A percentile compares a stretch with the other conserved stretches of the same genome.
Evolutionary conservation across 2,113 vertebrate genomes (phyloP).

Genomic region (Oceanites oceanicus): DNA sequence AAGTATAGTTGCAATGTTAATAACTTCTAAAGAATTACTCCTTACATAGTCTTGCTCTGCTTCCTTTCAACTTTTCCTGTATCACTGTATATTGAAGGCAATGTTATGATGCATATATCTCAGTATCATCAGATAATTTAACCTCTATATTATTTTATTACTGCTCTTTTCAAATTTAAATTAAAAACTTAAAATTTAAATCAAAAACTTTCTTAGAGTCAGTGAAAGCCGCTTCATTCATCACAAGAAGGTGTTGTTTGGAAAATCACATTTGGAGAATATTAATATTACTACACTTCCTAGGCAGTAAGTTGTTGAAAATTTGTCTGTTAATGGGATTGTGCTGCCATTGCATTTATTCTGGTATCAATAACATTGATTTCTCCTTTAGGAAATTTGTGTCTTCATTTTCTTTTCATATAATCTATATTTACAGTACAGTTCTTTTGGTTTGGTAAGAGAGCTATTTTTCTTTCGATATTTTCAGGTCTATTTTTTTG

Average conservation of each 20-base stretch:
- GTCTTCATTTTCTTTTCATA: neutral
- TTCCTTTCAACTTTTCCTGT: neutral
- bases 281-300: neutral
- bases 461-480: neutral
- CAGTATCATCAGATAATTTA: neutral
- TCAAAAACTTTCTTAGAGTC: neutral
- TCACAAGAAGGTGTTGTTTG: neutral
- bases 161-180: neutral
- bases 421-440: neutral
- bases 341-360: neutral
- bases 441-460: neutral
- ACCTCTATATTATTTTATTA: neutral
- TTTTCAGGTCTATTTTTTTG: neutral
- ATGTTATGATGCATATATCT: neutral
- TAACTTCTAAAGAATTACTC: neutral
- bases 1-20: neutral
- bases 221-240: neutral
- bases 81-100: neutral
- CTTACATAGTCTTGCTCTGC: neutral
- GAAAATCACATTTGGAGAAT: neutral
- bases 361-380: neutral
- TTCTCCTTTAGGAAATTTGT: neutral
- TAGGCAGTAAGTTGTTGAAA: neutral
- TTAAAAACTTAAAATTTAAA: neutral
- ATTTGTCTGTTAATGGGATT: neutral